phyloP scores from a whole-genome alignment of 2,888 invertebrate species.

The Pristionchus fissidentatus region DNA sequence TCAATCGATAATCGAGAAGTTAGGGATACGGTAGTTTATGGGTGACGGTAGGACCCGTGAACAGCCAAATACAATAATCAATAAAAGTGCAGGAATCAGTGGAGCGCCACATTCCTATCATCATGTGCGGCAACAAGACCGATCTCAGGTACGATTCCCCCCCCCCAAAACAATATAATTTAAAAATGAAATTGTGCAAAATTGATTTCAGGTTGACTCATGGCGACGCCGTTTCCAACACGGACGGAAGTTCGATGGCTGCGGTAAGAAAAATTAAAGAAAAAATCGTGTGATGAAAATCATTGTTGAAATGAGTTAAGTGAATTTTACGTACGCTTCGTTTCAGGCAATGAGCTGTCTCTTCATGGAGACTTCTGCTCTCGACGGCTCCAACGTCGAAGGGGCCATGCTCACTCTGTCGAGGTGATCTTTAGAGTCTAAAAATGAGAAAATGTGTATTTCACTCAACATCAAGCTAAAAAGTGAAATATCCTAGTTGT shows the following conservation, averaged over 20 bases:
- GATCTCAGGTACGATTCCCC: conserved; percentile 78
- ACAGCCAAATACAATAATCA: neutral
- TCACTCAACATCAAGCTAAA: too few relatives aligned
- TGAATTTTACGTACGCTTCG: too few relatives aligned
- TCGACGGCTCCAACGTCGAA: conserved; percentile 70
- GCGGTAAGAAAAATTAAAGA: conserved; percentile 53
- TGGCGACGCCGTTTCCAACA: conserved; percentile 58
- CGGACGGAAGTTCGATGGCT: conserved; percentile 63
- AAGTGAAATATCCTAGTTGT: neutral
- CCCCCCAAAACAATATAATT: neutral
- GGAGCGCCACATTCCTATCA: conserved; percentile 79
- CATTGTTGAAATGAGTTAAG: too few relatives aligned
- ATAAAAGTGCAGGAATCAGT: conserved; percentile 78
- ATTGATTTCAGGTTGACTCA: neutral
- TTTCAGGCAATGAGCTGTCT: conserved; percentile 66
- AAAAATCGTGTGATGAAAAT: neutral
- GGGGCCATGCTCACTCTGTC: conserved; percentile 66
- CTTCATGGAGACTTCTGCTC: conserved; percentile 71
- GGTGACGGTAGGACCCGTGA: neutral
- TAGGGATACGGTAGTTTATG: neutral
- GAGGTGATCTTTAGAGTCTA: conserved; percentile 59
- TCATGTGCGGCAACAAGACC: conserved; percentile 81
- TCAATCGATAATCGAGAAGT: neutral
- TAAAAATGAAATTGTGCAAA: neutral
- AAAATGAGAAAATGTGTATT: neutral